Evolutionary conservation across 2,113 vertebrate genomes (phyloP), one percentile per base, ranked within the genome.

Genomic region (Hippotragus niger): DNA sequence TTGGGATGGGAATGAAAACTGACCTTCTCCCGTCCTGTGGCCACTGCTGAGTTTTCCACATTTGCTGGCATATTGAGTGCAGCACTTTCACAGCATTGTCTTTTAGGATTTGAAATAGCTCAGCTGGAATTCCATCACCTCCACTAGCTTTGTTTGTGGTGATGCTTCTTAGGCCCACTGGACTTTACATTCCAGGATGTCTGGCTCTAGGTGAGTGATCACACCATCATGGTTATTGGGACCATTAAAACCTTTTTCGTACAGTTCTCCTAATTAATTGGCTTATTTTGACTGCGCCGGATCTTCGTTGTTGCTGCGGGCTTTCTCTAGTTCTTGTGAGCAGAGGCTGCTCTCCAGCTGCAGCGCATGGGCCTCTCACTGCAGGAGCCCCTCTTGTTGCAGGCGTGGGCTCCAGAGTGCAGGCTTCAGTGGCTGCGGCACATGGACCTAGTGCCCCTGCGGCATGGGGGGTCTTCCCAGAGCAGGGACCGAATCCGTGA

Each of bases 301-400:
- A 6, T 12, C 67, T 40, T 12, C 1, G 0, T 6, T 12, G n/a
- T 6, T 12, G 67, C 10, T 2, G 4, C 9, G 1, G 67, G 67
- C 67, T 23, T 12, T 6, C n/a, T 40, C n/a, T 40, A 0, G n/a
- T 11, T 40, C n/a, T 40, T 6, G 10, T 40, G 67, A 23, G 67
- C 67, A 40, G 67, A 40, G 67, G 10, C 67, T 23, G 9, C 67
- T 13, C 19, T 12, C 1, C 2, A 6, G 67, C n/a, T 40, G 67
- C 1, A 10, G 10, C 0, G n/a, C 62, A 0, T 0, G 31, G 14
- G 31, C 31, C 16, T 8, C 62, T 64, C 62, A 12, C 0, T 2
- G 17, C 17, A 5, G n/a, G 4, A 17, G 17, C 64, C 21, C 1
- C 64, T 1, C 17, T 1, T 10, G n/a, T 40, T 1, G 67, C 67